These are phyloP conservation scores for Nautilus pompilius DNA, from an alignment of 1,140 invertebrate genomes.

Conservation along the genomic window DNA sequence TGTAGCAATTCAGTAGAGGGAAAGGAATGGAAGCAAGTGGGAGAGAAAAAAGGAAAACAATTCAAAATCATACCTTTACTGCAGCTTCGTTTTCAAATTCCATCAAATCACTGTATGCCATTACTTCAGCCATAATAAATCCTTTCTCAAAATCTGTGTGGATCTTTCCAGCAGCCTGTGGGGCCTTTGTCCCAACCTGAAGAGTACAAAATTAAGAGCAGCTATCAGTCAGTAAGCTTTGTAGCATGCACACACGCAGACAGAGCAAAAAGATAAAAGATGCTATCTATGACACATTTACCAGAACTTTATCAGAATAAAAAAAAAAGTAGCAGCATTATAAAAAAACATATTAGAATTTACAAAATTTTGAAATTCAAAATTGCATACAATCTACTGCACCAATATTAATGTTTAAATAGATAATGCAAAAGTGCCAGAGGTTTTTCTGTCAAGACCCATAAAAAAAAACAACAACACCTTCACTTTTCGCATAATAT, in stretches of 20 bases:
- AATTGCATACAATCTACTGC: too few relatives aligned
- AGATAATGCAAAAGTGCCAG: too few relatives aligned
- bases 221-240: too few relatives aligned
- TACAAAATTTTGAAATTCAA: too few relatives aligned
- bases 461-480: too few relatives aligned
- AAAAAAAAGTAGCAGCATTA: too few relatives aligned
- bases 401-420: too few relatives aligned
- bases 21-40: neutral
- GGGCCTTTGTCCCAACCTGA: slow-evolving; percentile 95
- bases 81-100: slow-evolving; percentile 88
- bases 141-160: slow-evolving; percentile 99
- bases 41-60: neutral
- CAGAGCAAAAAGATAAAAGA: too few relatives aligned
- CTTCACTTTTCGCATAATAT: too few relatives aligned
- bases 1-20: neutral
- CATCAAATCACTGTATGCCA: slow-evolving; percentile 97
- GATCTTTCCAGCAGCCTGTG: slow-evolving; percentile 95
- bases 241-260: too few relatives aligned
- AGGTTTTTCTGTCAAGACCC: too few relatives aligned
- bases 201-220: slow-evolving; percentile 48
- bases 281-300: neutral
- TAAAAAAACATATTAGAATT: too few relatives aligned
- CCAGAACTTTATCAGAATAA: slow-evolving; percentile 1
- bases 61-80: slow-evolving; percentile 73
- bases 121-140: slow-evolving; percentile 99